Conservation (phyloP, 2,888 invertebrate species). For the Coleophora flavipennella region DNA sequence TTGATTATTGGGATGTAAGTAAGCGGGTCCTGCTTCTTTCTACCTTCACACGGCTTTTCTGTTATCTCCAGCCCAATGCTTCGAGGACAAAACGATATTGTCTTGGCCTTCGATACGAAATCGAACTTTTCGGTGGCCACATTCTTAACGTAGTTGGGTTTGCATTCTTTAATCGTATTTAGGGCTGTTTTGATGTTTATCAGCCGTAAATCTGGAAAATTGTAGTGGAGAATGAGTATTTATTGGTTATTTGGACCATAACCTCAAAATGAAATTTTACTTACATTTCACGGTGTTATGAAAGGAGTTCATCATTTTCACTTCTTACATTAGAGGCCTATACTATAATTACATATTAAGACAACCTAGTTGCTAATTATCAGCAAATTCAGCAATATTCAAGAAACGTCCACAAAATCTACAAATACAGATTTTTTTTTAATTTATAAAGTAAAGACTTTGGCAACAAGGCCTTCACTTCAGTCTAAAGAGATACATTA, state of each 20-base stretch:
- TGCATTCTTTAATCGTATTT: slow-evolving; percentile 41
- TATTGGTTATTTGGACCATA: slow-evolving; percentile 20
- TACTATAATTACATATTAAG: background rate
- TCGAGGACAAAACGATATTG: slow-evolving; percentile 41
- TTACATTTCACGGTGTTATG: slow-evolving; percentile 54
- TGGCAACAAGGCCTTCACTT: too few relatives aligned
- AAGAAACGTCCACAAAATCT: background rate
- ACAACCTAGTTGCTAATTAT: too few relatives aligned
- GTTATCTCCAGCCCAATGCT: slow-evolving; percentile 45
- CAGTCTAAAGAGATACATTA: too few relatives aligned
- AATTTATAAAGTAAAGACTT: too few relatives aligned
- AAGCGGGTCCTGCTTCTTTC: slow-evolving; percentile 45
- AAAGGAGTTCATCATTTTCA: slow-evolving; percentile 45
- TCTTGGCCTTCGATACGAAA: slow-evolving; percentile 23
- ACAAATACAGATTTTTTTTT: too few relatives aligned
- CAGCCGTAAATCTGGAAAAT: slow-evolving; percentile 48
- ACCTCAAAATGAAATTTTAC: slow-evolving; percentile 34
- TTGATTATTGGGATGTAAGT: slow-evolving; percentile 55
- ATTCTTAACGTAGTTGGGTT: slow-evolving; percentile 20
- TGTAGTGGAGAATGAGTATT: background rate
- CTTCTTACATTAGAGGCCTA: too few relatives aligned
- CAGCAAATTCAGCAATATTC: background rate
- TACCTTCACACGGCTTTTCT: slow-evolving; percentile 27
- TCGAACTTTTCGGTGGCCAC: slow-evolving; percentile 21
- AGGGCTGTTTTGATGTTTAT: slow-evolving; percentile 46